Evolutionary conservation across 2,888 invertebrate genomes (phyloP), one percentile per base, ranked within the genome.

Genomic region (Alcis repandata): DNA sequence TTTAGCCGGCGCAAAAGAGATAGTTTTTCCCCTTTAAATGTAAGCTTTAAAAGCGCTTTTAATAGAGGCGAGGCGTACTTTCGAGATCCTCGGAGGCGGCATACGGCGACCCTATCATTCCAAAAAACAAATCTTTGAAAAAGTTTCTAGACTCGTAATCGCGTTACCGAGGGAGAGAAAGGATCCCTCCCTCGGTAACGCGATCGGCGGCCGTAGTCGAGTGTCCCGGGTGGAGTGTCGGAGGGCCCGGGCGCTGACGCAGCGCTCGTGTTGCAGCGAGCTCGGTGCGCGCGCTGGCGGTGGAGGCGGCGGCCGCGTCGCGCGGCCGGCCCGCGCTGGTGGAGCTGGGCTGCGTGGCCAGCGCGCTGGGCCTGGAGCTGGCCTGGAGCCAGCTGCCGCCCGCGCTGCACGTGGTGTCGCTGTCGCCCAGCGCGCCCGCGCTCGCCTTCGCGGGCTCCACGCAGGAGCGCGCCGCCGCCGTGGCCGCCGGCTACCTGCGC

Each of bases 401-500:
- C 77, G 57, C 75, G 77, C 78, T 76, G 75, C 78, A 56, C 17
- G 56, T 53, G 54, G 32, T 56, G 36, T 11, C 48, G 32, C 52
- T 60, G 38, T 1, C 41, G 49, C 74, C 75, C 53, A 40, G 63
- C 59, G 40, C 72, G 74, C 71, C 75, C 65, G 75, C 73, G 76
- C 85, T 78, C 15, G 60, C 67, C 27, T 75, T 76, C 71, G 69
- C 75, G 20, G 79, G 67, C 32, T 27, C 2, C 53, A 56, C 36
- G 59, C 62, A 70, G 65, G 67, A 41, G 68, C 76, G 32, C 67
- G 81, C 82, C 72, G 79, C 80, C 58, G 64, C 22, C 64, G 66
- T 71, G 63, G 85, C 85, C 33, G 52, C 38, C 60, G 69, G 68
- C 63, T 83, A 84, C 80, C 62, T 87, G 71, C 76, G 71, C 36